Base-by-base conservation (phyloP, 2,113 vertebrate genomes). In the Diphyllodes magnificus region DNA sequence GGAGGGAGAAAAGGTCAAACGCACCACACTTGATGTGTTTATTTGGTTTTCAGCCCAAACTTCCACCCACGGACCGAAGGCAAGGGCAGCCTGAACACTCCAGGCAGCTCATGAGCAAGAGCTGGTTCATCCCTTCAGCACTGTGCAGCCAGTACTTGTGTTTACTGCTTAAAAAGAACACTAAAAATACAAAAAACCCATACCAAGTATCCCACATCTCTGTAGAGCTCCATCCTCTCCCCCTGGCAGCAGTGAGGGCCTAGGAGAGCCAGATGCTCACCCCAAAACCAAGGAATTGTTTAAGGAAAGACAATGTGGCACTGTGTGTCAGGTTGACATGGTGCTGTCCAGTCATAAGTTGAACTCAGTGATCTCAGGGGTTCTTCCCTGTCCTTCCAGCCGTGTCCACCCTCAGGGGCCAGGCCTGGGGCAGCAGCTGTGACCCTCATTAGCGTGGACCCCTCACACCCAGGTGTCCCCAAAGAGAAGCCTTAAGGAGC, bases 281-380 rank as follows among this genome's bases (percentile, higher is more conserved):
- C 12, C 40, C 10, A 2, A 28, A 51, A 33, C 0, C 61, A 53
- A 23, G 10, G 18, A 60, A 47, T 3, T 37, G 10, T 11, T 33
- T 10, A 47, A 56, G 49, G 35, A 16, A n/a, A 17, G 7, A 7
- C 7, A 7, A 28, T 2, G 10, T 0, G 15, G 31, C 10, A 9
- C 17, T 6, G n/a, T 14, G 56, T 4, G 14, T 27, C 4, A 7
- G 31, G 7, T 0, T 31, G 49, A 30, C 3, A 0, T 0, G 54
- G 18, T 2, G 28, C 15, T 17, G 25, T 4, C 27, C 18, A 7
- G 4, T 20, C 1, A 0, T 6, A 40, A 31, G 1, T 1, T 24
- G 13, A 33, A n/a, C 6, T 15, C 10, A 2, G 13, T 2, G 37
- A 20, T 9, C 19, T 24, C 69, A 60, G 39, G 33, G 50, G 5